Conservation (phyloP, 2,113 vertebrate genomes). For the Daphoenositta chrysoptera region DNA sequence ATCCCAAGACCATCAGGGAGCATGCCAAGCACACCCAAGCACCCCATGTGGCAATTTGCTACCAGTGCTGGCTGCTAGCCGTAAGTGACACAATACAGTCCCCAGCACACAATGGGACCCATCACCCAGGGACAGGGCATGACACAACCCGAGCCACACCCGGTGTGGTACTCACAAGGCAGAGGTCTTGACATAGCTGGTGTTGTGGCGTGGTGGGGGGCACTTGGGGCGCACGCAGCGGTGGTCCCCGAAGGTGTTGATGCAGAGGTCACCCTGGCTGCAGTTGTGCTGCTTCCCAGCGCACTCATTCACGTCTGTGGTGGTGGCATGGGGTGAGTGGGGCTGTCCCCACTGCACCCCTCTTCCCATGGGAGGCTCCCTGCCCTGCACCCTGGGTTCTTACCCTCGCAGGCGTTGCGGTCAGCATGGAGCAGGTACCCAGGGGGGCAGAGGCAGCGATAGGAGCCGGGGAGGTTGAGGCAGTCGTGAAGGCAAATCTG, state of each 20-base stretch:
- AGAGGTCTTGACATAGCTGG: constrained; percentile 83
- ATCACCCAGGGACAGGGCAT: accelerated
- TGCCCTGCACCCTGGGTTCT: neutral
- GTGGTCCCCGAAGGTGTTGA: constrained; percentile 84
- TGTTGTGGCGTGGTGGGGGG: constrained; percentile 72
- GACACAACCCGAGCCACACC: accelerated
- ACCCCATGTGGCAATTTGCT: neutral
- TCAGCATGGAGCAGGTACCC: constrained; percentile 80
- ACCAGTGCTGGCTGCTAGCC: neutral
- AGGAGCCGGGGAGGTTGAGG: constrained; percentile 84
- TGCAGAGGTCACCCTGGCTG: constrained; percentile 77
- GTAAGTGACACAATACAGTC: neutral
- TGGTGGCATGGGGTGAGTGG: accelerated
- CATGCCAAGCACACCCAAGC: accelerated
- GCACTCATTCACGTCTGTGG: constrained; percentile 84
- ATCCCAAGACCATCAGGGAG: neutral
- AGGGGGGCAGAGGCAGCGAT: constrained; percentile 80
- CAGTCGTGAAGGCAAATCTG: constrained; percentile 81
- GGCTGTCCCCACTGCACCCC: accelerated
- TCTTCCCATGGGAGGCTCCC: accelerated
- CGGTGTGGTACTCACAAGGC: constrained; percentile 76
- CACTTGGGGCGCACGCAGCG: constrained; percentile 82
- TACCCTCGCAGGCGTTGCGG: constrained; percentile 80
- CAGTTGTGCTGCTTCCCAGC: constrained; percentile 79
- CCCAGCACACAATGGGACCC: neutral